Evolutionary conservation across 1,140 invertebrate genomes (phyloP), one percentile per base, ranked within the genome.

Genomic region (Drosophila azteca): DNA sequence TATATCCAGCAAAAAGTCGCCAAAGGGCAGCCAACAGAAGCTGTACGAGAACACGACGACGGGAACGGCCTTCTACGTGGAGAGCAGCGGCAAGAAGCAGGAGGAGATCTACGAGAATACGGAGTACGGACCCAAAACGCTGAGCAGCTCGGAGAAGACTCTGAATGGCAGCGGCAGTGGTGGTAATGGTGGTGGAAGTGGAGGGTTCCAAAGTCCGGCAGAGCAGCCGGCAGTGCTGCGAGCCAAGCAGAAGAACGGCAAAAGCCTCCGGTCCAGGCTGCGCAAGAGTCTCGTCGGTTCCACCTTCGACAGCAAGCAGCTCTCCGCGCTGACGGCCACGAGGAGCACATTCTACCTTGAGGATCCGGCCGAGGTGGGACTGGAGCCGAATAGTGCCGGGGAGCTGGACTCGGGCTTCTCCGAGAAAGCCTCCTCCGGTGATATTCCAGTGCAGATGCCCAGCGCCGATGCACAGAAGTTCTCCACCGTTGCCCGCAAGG

Each of bases 291-390:
- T 91, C 77, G 35, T 92, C 81, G 55, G 93, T 80, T 13, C 48
- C 91, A 70, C 91, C 84, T 66, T 85, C 89, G 75, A 94, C 91
- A 91, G 92, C 92, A 84, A 90, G 49, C 80, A 90, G 26, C 54
- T 82, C 5, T 81, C 75, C 9, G 63, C 82, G 6, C 26, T 91
- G 46, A 71, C 70, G 5, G 68, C 88, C 26, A 93, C 93, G 0
- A 94, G 94, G 43, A 95, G 94, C 46, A 95, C 94, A 2, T 95
- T 95, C 82, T 95, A 95, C 82, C 88, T 95, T 51, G 94, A 94
- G 53, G 94, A 94, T 55, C 93, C 93, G 54, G 93, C 93, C 1
- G 71, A 76, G 31, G 48, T 43, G 13, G 20, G 69, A 11, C 57
- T 62, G 11, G 45, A 80, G 43, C 71, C 65, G 1, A 61, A 60